Base-by-base conservation (phyloP, 2,797 vertebrate species). In the Cheirogaleus major region DNA sequence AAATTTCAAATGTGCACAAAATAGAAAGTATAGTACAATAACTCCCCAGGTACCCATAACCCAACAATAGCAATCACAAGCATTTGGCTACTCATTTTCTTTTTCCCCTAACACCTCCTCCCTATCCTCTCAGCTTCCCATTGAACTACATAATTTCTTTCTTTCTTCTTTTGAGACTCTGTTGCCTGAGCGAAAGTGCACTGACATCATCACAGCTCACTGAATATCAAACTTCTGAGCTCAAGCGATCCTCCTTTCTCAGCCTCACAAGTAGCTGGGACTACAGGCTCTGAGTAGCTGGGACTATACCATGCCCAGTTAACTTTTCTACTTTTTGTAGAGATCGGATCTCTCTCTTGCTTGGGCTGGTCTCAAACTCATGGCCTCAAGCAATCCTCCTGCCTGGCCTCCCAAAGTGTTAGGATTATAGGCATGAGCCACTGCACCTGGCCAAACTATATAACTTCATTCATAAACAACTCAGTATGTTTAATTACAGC, bases 1-100 rank as follows among this genome's bases (percentile, higher is more conserved):
- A 95, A 96, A 23, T 83, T 94, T 94, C 12, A 83, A n/a, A 87
- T 43, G 20, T 83, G 76, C 30, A 73, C 7, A 48, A 92, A 65
- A 11, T 52, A 35, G 38, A 75, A 52, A 61, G 13, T 80, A 38
- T 9, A 67, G 8, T 79, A 48, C 41, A 43, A 22, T 27, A 69
- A 76, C 22, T 17, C 25, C 27, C n/a, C 11, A 13, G 35, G 30
- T 67, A 35, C 23, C 27, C 22, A 12, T 63, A 14, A 63, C 25
- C 27, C 22, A 76, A 7, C 30, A 72, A 10, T 32, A 61, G 67
- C 13, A 81, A 23, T 81, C 55, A 11, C 67, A 76, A 32, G 45
- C 7, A 13, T 93, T 83, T 63, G 43, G 27, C 17, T 50, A 32
- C 30, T 80, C 14, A 11, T 79, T 82, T 69, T 82, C 8, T 92